These are phyloP conservation scores for Zaprionus inermis DNA, from an alignment of 1,140 invertebrate genomes.

Conservation along the genomic window DNA sequence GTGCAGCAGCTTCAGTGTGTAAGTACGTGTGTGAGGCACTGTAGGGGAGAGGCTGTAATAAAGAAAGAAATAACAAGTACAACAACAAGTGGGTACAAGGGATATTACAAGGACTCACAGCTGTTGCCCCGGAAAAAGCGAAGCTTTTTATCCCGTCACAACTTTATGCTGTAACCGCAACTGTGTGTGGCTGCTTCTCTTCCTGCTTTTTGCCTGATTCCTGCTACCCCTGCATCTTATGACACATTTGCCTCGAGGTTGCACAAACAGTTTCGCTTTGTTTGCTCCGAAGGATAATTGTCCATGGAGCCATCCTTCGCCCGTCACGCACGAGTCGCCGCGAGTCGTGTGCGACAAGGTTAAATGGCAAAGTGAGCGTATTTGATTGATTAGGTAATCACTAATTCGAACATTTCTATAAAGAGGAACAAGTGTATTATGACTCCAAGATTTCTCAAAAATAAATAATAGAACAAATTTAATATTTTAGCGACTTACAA, in stretches of 20 bases:
- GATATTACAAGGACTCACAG: slow-evolving; percentile 52
- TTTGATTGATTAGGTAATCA: slow-evolving; percentile 38
- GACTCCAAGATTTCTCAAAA: neutral
- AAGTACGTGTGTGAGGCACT: neutral
- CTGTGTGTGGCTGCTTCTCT: slow-evolving; percentile 20
- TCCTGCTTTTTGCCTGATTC: neutral
- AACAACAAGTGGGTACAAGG: slow-evolving; percentile 42
- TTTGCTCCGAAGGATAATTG: slow-evolving; percentile 63
- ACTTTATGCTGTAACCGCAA: slow-evolving; percentile 29
- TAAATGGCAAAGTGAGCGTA: slow-evolving; percentile 32
- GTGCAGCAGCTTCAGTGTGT: slow-evolving; percentile 42
- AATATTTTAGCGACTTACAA: too few relatives aligned
- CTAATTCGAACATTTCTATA: neutral
- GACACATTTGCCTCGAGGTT: slow-evolving; percentile 57
- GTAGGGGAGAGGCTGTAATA: neutral
- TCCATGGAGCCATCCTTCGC: slow-evolving; percentile 52
- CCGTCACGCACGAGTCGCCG: slow-evolving; percentile 30
- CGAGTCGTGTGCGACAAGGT: slow-evolving; percentile 42
- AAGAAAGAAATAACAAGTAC: slow-evolving; percentile 23
- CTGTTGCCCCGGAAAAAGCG: slow-evolving; percentile 33
- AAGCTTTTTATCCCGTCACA: slow-evolving; percentile 47
- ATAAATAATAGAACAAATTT: neutral
- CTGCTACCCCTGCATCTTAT: slow-evolving; percentile 38
- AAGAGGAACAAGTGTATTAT: neutral
- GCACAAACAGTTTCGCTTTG: slow-evolving; percentile 13